Percentiles rank a stretch among this genome's conserved stretches.
Evolutionary conservation across 2,888 invertebrate genomes (phyloP).

Genomic region (Pilophorus perplexus): DNA sequence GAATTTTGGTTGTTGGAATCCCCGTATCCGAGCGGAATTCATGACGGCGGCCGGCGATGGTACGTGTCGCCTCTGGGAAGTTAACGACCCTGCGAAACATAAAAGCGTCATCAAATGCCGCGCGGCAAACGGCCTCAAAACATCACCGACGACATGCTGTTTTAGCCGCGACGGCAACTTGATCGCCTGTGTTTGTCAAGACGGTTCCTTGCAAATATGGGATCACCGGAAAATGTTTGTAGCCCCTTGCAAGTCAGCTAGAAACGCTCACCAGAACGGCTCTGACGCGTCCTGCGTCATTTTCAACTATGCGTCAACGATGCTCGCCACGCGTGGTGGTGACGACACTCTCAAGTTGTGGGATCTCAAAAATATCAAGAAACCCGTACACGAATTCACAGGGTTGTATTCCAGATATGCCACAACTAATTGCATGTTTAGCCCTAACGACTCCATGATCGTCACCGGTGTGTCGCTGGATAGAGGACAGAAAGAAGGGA

Average conservation of each 20-base stretch:
- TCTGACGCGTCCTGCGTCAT: conserved; percentile 78
- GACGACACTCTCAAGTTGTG: conserved; percentile 95
- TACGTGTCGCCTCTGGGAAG: conserved; percentile 87
- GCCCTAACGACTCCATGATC: conserved; percentile 87
- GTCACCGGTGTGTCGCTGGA: conserved; percentile 82
- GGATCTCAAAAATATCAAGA: conserved; percentile 83
- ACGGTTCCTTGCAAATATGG: conserved; percentile 97
- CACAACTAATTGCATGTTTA: conserved; percentile 68
- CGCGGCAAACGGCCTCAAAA: conserved; percentile 80
- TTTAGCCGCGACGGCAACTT: conserved; percentile 83
- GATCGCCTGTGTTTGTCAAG: conserved; percentile 87
- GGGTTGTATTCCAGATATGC: conserved; percentile 75
- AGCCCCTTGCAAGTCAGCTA: conserved; percentile 73
- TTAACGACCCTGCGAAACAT: conserved; percentile 71
- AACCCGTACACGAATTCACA: conserved; percentile 66
- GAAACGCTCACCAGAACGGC: conserved; percentile 77
- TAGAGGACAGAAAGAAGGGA: conserved; percentile 63
- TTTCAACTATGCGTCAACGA: conserved; percentile 76
- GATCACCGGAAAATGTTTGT: conserved; percentile 89
- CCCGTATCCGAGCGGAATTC: conserved; percentile 85
- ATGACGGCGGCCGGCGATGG: conserved; percentile 92
- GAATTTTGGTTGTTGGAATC: conserved; percentile 92
- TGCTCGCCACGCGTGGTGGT: conserved; percentile 76
- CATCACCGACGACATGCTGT: conserved; percentile 77
- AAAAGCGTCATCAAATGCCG: conserved; percentile 81